Conservation (phyloP, 2,113 vertebrate genomes). For the Mobula birostris region DNA sequence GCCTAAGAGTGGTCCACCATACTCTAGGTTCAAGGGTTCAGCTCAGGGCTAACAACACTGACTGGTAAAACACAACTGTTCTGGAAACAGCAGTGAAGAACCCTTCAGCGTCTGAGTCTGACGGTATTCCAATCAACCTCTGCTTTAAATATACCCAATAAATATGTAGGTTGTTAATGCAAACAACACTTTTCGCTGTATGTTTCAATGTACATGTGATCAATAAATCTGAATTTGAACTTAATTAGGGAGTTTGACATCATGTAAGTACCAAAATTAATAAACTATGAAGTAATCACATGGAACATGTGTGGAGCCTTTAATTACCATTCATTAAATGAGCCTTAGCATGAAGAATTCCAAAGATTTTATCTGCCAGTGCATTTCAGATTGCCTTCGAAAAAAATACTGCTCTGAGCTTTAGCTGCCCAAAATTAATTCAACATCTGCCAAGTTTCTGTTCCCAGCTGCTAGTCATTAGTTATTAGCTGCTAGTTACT, state of each 20-base stretch:
- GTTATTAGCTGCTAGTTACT: neutral
- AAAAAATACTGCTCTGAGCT: slow-evolving; percentile 14
- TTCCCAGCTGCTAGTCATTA: slow-evolving; percentile 14
- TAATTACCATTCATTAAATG: slow-evolving; percentile 34
- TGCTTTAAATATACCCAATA: too few species aligned
- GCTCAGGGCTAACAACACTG: too few species aligned
- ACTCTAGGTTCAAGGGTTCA: too few species aligned
- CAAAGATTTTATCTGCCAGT: slow-evolving; percentile 23
- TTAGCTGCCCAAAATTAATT: slow-evolving; percentile 24
- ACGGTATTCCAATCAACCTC: too few species aligned
- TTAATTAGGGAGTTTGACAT: neutral
- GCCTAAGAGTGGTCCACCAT: too few species aligned
- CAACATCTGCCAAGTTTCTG: slow-evolving; percentile 28
- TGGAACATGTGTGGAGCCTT: slow-evolving; percentile 32
- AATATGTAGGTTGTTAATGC: too few species aligned
- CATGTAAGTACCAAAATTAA: slow-evolving; percentile 9
- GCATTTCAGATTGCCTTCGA: neutral
- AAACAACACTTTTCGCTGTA: too few species aligned
- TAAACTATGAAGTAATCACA: slow-evolving; percentile 23
- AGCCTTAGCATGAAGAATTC: slow-evolving; percentile 33
- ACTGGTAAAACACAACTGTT: too few species aligned
- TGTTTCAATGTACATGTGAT: too few species aligned
- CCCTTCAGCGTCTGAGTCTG: too few species aligned
- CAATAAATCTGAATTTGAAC: too few species aligned
- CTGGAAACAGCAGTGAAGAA: too few species aligned